Percentiles rank a stretch among this genome's conserved stretches.
Evolutionary conservation across 2,113 vertebrate genomes (phyloP).

Genomic region (Podocnemis expansa): DNA sequence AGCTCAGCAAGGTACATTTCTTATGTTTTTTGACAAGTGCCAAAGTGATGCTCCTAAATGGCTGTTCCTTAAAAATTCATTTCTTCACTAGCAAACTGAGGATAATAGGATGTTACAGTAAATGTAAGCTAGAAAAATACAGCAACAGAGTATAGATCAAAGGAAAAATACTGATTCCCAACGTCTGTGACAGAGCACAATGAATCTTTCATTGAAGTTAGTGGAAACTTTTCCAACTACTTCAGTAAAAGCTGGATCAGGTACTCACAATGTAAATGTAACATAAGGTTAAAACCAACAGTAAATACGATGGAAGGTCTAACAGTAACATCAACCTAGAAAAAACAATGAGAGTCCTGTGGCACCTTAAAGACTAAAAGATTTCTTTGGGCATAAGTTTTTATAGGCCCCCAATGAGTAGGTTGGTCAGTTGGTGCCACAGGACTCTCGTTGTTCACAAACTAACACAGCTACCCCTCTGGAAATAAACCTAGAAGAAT

Average conservation of each 20-base stretch:
- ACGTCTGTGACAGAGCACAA: constrained; percentile 2
- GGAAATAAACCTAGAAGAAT: not conserved
- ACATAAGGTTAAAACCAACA: not conserved
- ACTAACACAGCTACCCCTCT: too few relatives aligned
- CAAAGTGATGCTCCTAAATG: not conserved
- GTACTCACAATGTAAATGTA: not conserved
- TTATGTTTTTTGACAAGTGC: not conserved
- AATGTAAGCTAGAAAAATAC: not conserved
- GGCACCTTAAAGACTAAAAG: too few relatives aligned
- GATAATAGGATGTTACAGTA: not conserved
- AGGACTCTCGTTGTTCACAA: too few relatives aligned
- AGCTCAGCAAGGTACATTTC: not conserved
- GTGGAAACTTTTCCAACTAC: constrained; percentile 21
- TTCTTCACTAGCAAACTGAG: not conserved
- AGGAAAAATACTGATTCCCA: constrained; percentile 8
- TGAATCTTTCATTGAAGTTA: not conserved
- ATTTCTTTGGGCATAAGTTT: too few relatives aligned
- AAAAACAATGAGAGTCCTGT: too few relatives aligned
- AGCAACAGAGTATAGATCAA: not conserved
- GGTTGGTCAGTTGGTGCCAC: too few relatives aligned
- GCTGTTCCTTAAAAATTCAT: not conserved
- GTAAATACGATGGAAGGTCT: not conserved
- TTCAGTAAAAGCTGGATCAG: not conserved
- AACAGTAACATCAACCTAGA: too few relatives aligned
- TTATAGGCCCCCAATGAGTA: too few relatives aligned